Conservation (phyloP, 2,888 invertebrate species). For the Drosophila prostipennis region DNA sequence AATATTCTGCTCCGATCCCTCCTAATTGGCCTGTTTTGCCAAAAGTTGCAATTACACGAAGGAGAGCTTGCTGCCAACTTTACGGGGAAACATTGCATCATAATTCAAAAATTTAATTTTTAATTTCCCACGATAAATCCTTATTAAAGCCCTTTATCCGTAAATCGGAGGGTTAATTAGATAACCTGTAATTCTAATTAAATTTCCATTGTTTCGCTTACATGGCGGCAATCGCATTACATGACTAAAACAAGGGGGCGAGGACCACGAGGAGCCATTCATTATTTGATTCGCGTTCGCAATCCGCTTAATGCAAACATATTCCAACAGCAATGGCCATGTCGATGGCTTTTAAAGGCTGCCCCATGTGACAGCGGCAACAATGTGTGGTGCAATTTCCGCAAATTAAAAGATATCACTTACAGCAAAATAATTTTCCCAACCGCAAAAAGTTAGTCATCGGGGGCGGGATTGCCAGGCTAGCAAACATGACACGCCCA, state of each 20-base stretch:
- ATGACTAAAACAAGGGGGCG: conserved; percentile 13
- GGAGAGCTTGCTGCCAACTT: neutral
- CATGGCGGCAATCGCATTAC: conserved; percentile 35
- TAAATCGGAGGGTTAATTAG: conserved; percentile 35
- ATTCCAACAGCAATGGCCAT: conserved; percentile 16
- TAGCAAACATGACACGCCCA: conserved; percentile 48
- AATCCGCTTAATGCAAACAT: conserved; percentile 40
- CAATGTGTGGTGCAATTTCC: conserved; percentile 49
- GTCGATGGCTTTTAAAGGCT: conserved; percentile 26
- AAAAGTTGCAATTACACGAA: neutral
- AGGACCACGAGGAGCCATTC: conserved; percentile 25
- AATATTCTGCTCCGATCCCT: conserved; percentile 29
- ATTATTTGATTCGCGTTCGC: conserved; percentile 37
- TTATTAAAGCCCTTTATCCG: neutral
- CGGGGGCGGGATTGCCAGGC: conserved; percentile 4
- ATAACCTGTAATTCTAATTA: conserved; percentile 26
- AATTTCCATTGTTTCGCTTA: conserved; percentile 32
- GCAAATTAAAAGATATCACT: conserved; percentile 74
- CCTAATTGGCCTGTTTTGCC: conserved; percentile 38
- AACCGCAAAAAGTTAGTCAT: conserved; percentile 53
- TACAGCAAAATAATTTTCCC: conserved; percentile 64
- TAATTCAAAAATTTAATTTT: neutral
- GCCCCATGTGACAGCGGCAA: conserved; percentile 30
- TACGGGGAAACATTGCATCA: neutral
- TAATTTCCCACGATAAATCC: neutral